These are phyloP conservation scores for Daktulosphaira vitifoliae DNA, from an alignment of 1,140 invertebrate genomes.

Conservation along the genomic window DNA sequence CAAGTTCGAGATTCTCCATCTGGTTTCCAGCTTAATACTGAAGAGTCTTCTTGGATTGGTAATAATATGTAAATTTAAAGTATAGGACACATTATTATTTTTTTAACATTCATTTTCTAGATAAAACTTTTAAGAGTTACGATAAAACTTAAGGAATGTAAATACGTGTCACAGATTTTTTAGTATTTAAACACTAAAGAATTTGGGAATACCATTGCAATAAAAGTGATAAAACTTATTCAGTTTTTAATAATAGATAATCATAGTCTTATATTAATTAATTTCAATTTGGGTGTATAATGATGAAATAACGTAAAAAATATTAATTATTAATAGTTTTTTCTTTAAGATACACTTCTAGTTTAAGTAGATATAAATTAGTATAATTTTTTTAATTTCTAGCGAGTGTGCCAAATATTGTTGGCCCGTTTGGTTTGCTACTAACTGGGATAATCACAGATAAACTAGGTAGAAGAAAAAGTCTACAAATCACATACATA, in stretches of 20 bases:
- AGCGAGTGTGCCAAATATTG: neutral
- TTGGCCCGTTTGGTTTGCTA: neutral
- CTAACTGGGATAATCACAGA: neutral
- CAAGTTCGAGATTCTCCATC: neutral
- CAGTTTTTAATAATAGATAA: no score
- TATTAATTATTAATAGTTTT: no score
- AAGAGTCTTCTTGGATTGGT: conserved; percentile 9
- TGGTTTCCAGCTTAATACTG: neutral
- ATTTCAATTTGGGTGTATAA: no score
- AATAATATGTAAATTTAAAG: no score
- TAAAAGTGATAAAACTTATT: no score
- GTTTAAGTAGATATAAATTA: no score
- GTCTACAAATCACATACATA: neutral
- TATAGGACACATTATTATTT: no score
- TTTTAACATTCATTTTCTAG: neutral
- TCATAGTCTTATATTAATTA: no score
- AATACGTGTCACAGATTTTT: neutral
- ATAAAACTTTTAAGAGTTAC: neutral
- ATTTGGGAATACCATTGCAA: no score
- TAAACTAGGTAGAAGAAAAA: neutral
- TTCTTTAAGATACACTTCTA: no score
- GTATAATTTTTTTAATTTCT: neutral
- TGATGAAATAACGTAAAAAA: no score
- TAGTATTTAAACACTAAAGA: no score
- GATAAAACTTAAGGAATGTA: neutral